Evolutionary conservation across 2,888 invertebrate species (phyloP), one percentile per base, ranked within the genome.

Genomic region (Osedax frankpressi): DNA sequence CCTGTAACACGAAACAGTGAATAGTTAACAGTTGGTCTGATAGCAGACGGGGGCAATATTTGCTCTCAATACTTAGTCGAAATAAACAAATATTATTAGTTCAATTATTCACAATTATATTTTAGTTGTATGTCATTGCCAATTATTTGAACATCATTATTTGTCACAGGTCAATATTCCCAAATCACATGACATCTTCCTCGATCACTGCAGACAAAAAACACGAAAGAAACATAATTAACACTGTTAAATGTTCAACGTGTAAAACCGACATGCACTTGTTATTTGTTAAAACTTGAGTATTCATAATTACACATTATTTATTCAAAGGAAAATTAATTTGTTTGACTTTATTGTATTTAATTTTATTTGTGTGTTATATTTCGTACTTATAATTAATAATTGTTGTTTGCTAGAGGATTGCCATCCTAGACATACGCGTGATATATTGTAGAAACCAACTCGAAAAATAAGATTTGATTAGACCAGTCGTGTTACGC

Each of bases 1-100:
- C 19, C 65, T 65, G 65, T 65, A 65, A 65, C 65, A 65, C 65
- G 65, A 65, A 65, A 65, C 65, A 65, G 2, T 65, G 2, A 24
- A 65, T 65, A 65, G 14, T 65, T 65, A 19, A 65, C n/a, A n/a
- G n/a, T n/a, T n/a, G n/a, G 11, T 2, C 14, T 65, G 14, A n/a
- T 65, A 65, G 27, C 65, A 65, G 65, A 11, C 14, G n/a, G n/a
- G 26, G 14, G 3, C 19, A 65, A 65, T n/a, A 19, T n/a, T 11
- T 19, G 65, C 14, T n/a, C 65, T 65, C 65, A 65, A 19, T 14
- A 65, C 65, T 6, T 65, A 11, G 65, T 0, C 6, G 14, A 65
- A 65, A 19, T 65, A 11, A 65, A 19, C 65, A 65, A 11, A 65
- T 65, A 1, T 65, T 65, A 14, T 65, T 65, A 62, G 62, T 6